Conservation (phyloP, 2,113 vertebrate genomes). For the Mormyrus iriodes region DNA sequence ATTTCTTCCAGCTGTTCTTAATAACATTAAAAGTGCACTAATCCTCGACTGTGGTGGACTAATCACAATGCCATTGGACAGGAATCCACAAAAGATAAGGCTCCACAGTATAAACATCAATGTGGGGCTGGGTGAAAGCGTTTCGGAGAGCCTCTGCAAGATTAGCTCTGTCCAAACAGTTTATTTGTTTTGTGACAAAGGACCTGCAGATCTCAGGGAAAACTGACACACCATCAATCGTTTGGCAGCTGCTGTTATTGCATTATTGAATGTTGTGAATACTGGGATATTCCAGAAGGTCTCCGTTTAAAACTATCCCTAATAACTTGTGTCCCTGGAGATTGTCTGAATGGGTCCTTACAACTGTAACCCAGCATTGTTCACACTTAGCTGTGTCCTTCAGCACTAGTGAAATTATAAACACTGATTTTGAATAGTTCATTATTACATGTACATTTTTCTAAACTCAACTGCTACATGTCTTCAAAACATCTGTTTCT, state of each 20-base stretch:
- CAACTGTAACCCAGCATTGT: not conserved
- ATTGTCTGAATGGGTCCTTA: not conserved
- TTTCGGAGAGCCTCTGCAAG: not conserved
- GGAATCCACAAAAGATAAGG: not conserved
- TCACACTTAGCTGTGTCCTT: not conserved
- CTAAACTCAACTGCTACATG: not conserved
- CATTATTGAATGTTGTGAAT: not conserved
- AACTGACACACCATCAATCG: not conserved
- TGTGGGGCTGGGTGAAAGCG: not conserved
- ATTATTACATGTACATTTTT: not conserved
- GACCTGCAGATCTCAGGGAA: not conserved
- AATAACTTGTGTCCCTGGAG: not conserved
- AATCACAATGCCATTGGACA: not conserved
- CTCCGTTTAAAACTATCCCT: not conserved
- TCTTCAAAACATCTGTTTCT: not conserved
- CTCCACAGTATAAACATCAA: not conserved
- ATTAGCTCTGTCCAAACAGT: not conserved
- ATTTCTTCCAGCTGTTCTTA: conserved; percentile 11
- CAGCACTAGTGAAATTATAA: not conserved
- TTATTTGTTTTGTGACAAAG: conserved; percentile 5
- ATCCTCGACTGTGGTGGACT: conserved; percentile 3
- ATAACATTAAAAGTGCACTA: not conserved
- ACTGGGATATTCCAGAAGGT: not conserved
- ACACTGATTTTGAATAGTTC: not conserved
- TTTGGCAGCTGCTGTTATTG: not conserved